phyloP scores from a whole-genome alignment of 1,140 invertebrate species.

The Lysiphlebus fabarum region DNA sequence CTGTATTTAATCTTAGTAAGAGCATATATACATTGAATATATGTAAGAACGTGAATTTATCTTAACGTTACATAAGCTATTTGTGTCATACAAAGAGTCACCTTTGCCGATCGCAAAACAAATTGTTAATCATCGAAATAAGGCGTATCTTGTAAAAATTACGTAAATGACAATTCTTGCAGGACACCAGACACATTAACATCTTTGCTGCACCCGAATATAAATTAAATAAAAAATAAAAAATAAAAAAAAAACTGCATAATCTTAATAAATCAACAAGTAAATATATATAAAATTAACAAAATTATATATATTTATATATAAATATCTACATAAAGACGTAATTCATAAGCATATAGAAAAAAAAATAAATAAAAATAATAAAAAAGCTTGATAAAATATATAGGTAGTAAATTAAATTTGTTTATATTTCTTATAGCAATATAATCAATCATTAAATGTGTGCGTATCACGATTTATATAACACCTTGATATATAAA shows the following conservation, averaged over 20 bases:
- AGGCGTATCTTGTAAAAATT: slow-evolving; percentile 43
- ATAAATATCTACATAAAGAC: too few relatives aligned
- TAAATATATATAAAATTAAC: too few relatives aligned
- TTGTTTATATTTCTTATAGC: too few relatives aligned
- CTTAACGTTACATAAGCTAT: slow-evolving; percentile 52
- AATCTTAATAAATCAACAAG: too few relatives aligned
- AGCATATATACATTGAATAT: slow-evolving; percentile 18
- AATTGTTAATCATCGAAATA: slow-evolving; percentile 56
- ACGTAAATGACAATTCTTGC: slow-evolving; percentile 43
- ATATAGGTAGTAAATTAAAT: too few relatives aligned
- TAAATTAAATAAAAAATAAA: too few relatives aligned
- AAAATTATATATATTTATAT: too few relatives aligned
- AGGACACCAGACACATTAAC: background rate
- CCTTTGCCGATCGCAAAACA: slow-evolving; percentile 54
- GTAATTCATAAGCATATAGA: too few relatives aligned
- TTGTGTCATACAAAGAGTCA: slow-evolving; percentile 53
- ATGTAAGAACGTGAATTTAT: slow-evolving; percentile 42
- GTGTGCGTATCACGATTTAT: slow-evolving; percentile 14
- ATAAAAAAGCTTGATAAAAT: too few relatives aligned
- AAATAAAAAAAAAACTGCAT: too few relatives aligned
- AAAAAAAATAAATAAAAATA: too few relatives aligned
- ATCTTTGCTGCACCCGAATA: too few relatives aligned
- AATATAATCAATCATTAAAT: slow-evolving; percentile 13
- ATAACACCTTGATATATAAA: slow-evolving; percentile 9
- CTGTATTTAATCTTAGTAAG: slow-evolving; percentile 39